phyloP scores from a whole-genome alignment of 2,113 vertebrate species.

The Sorex araneus region DNA sequence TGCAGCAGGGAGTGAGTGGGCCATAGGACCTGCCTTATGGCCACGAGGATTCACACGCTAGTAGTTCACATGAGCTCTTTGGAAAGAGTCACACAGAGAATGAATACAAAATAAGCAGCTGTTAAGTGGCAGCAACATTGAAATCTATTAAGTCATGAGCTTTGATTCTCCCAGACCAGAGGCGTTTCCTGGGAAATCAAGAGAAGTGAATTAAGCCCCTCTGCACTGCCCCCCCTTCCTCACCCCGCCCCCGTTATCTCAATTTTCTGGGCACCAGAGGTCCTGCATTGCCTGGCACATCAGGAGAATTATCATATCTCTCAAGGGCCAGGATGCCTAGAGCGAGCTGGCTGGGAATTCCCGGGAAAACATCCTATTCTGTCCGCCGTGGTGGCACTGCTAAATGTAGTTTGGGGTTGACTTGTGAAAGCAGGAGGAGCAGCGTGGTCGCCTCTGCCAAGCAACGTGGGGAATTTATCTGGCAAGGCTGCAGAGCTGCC shows the following conservation, averaged over 20 bases:
- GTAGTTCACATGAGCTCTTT: slow-evolving; percentile 2
- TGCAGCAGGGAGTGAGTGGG: background rate
- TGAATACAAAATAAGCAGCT: slow-evolving; percentile 15
- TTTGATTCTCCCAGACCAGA: background rate
- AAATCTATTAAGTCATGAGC: slow-evolving; percentile 31
- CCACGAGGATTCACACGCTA: background rate
- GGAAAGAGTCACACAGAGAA: background rate
- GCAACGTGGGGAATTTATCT: background rate
- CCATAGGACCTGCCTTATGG: background rate
- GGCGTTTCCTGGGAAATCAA: background rate
- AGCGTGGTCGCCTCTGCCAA: background rate
- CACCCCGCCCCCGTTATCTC: background rate
- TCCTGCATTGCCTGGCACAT: background rate
- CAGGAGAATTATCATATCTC: background rate
- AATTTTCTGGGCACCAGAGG: background rate
- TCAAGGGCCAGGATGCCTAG: background rate
- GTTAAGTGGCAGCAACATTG: background rate
- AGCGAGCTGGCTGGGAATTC: background rate
- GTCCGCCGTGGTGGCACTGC: background rate
- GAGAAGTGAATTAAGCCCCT: slow-evolving; percentile 8
- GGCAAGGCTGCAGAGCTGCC: background rate
- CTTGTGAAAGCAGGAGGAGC: background rate
- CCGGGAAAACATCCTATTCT: background rate
- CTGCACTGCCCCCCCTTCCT: background rate
- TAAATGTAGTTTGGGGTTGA: slow-evolving; percentile 4